Evolutionary conservation across 2,888 invertebrate species (phyloP).

Genomic region (Drosophila ustulata): DNA sequence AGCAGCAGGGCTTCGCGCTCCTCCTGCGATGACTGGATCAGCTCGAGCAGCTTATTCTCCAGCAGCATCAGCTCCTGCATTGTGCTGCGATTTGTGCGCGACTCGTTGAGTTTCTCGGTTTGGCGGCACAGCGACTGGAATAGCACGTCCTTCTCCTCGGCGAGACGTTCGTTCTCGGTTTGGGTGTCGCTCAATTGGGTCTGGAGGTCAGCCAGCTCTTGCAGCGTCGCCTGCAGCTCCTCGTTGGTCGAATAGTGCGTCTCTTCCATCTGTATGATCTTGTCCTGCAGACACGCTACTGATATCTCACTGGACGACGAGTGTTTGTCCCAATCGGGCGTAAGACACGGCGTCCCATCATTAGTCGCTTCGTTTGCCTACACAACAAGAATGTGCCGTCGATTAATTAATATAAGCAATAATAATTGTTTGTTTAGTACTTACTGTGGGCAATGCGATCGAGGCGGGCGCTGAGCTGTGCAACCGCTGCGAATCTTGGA

Average conservation of each 20-base stretch:
- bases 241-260: conserved; percentile 92
- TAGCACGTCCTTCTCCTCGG: conserved; percentile 95
- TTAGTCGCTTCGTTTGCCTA: conserved; percentile 49
- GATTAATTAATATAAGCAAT: no score
- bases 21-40: conserved; percentile 93
- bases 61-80: conserved; percentile 91
- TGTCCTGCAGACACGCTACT: conserved; percentile 96
- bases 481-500: conserved; percentile 89
- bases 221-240: conserved; percentile 96
- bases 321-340: conserved; percentile 96
- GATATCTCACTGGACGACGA: conserved; percentile 96
- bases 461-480: conserved; percentile 92
- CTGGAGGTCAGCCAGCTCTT: conserved; percentile 96
- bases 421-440: no score
- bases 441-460: conserved; percentile 87
- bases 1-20: conserved; percentile 90
- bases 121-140: conserved; percentile 96
- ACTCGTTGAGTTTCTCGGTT: conserved; percentile 95
- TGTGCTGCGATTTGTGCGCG: conserved; percentile 92
- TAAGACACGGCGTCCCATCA: conserved; percentile 88
- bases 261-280: conserved; percentile 89
- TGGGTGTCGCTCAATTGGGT: conserved; percentile 94
- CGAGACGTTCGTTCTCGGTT: conserved; percentile 93
- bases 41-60: conserved; percentile 92
- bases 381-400: background rate